These are phyloP conservation scores for Heliothis subflexa DNA, from an alignment of 1,140 invertebrate genomes.

Conservation along the genomic window DNA sequence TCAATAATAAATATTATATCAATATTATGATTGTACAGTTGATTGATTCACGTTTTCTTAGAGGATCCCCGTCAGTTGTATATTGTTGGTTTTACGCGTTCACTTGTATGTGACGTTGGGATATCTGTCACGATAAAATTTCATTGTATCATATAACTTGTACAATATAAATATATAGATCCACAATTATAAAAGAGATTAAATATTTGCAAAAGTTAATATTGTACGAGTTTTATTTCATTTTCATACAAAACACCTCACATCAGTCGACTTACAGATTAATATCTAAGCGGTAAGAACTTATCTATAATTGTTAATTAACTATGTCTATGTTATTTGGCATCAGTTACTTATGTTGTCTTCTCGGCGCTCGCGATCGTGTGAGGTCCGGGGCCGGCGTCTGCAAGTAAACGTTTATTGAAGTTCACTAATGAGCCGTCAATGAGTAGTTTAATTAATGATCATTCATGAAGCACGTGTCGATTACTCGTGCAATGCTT, in stretches of 20 bases:
- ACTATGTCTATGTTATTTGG: conserved; percentile 63
- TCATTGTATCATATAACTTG: conserved; percentile 86
- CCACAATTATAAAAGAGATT: conserved; percentile 87
- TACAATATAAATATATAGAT: conserved; percentile 87
- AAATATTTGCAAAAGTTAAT: conserved; percentile 87
- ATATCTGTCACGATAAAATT: conserved; percentile 75
- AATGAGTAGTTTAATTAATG: background rate
- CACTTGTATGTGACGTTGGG: conserved; percentile 62
- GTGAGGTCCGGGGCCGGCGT: conserved; percentile 76
- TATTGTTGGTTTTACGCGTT: conserved; percentile 67
- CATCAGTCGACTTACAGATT: conserved; percentile 58
- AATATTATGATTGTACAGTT: conserved; percentile 77
- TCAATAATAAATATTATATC: conserved; percentile 70
- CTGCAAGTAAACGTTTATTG: conserved; percentile 58
- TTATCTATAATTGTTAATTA: conserved; percentile 53
- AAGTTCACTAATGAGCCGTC: background rate
- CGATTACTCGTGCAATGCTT: background rate
- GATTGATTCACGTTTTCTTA: conserved; percentile 69
- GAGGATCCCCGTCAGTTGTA: conserved; percentile 66
- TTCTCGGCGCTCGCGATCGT: conserved; percentile 59
- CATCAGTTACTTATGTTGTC: conserved; percentile 51
- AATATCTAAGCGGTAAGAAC: conserved; percentile 53
- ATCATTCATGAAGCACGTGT: conserved; percentile 17
- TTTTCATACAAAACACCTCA: conserved; percentile 50
- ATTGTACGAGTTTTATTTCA: conserved; percentile 73